Conservation (phyloP, 2,888 invertebrate genomes). For the Eupeodes latifasciatus region DNA sequence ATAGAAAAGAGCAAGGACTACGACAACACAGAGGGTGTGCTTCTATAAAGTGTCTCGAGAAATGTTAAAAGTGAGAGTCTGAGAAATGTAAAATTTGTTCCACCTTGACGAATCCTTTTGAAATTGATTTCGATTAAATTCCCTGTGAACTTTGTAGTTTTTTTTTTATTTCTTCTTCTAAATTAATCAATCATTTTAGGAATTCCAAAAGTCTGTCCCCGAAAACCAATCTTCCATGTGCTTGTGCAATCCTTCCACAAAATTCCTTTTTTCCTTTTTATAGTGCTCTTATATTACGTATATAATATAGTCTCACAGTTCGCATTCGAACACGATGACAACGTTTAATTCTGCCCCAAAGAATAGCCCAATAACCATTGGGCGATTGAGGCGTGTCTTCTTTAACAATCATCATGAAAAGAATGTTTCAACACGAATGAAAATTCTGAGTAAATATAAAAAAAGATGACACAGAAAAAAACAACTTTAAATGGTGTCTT, state of each 20-base stretch:
- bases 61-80: background rate
- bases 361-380: constrained; percentile 28
- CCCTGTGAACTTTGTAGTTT: background rate
- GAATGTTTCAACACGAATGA: constrained; percentile 13
- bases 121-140: constrained; percentile 50
- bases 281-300: constrained; percentile 5
- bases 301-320: background rate
- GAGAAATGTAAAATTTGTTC: constrained; percentile 11
- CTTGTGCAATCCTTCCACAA: constrained; percentile 14
- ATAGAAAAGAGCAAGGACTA: constrained; percentile 2
- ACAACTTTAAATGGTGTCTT: constrained; percentile 13
- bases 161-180: background rate
- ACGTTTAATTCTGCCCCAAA: constrained; percentile 19
- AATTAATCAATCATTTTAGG: constrained; percentile 46
- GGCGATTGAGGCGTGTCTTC: constrained; percentile 7
- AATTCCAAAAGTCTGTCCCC: constrained; percentile 10
- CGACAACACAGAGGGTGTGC: background rate
- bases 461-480: background rate
- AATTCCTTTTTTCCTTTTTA: constrained; percentile 23
- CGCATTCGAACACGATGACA: background rate
- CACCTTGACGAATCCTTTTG: constrained; percentile 29
- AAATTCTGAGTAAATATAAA: background rate
- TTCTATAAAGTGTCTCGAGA: background rate
- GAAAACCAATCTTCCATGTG: constrained; percentile 27
- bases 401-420: constrained; percentile 15